Base-by-base conservation (phyloP, 2,113 vertebrate genomes). In the Sturnus vulgaris region DNA sequence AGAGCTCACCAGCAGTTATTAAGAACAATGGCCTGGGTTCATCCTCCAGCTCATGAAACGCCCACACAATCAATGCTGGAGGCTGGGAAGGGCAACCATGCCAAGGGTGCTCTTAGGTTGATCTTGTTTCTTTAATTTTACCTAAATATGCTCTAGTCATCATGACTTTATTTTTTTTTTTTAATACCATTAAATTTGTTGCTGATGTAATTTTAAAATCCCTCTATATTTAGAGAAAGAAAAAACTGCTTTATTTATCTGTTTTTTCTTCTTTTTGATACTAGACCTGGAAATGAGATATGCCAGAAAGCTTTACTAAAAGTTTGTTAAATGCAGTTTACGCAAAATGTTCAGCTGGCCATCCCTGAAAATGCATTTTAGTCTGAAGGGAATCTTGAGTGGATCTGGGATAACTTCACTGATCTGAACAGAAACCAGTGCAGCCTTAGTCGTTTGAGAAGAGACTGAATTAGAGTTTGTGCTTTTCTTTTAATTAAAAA, bases 321-420 rank as follows among this genome's bases (percentile, higher is more conserved):
- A 59, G 12, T 56, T 61, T 75, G 27, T 60, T 76, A 72, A 90
- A 39, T n/a, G 37, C 7, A 33, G 12, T 78, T 84, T 83, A 47
- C 12, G 18, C 40, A 49, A 68, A 90, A 76, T 9, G 12, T 80
- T 86, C 23, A 42, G 7, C 30, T 90, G 52, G 8, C 31, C 10
- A 15, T n/a, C 37, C 49, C 24, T 81, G 57, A 83, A 96, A 83
- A n/a, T 23, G 10, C 13, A 14, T 73, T 86, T 94, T 28, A 83
- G 8, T 52, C n/a, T 35, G 24, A 72, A 64, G 9, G 60, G 25
- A 70, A 49, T 44, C 66, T 89, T 73, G 24, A 56, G 16, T 72
- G 25, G 56, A 64, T 50, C 8, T n/a, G 28, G 30, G 25, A 40
- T 61, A 64, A 42, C 23, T 59, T 70, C 25, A 47, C 35, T 64